Evolutionary conservation across 2,113 vertebrate species (phyloP).

Genomic region (Cebus imitator): DNA sequence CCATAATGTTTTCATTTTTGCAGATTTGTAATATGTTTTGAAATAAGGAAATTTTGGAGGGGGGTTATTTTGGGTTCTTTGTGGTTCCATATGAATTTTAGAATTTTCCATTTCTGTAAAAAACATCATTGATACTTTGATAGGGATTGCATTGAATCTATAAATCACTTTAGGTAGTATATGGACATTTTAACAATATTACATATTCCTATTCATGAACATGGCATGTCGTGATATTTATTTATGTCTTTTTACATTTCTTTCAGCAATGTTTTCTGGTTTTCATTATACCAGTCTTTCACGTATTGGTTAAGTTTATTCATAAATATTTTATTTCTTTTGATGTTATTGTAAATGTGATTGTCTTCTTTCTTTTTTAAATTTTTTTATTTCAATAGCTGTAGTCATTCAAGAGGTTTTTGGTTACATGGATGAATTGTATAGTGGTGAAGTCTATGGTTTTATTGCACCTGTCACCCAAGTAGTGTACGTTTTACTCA

Average conservation of each 20-base stretch:
- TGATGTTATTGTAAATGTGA: not conserved
- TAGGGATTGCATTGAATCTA: not conserved
- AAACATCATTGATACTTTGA: not conserved
- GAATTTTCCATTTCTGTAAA: not conserved
- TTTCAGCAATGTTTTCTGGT: not conserved
- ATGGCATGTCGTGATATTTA: not conserved
- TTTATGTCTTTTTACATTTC: not conserved
- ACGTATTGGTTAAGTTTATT: not conserved
- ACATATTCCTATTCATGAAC: not conserved
- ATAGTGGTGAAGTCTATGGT: too few relatives aligned
- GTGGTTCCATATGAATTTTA: constrained; percentile 18
- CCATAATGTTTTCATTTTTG: not conserved
- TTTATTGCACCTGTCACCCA: too few relatives aligned
- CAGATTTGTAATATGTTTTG: constrained; percentile 31
- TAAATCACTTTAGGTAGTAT: not conserved
- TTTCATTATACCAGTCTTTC: not conserved
- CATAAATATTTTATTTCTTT: constrained; percentile 16
- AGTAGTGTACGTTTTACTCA: too few relatives aligned
- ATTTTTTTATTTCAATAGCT: too few relatives aligned
- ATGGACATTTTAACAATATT: not conserved
- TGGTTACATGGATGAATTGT: too few relatives aligned
- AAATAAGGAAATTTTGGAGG: not conserved
- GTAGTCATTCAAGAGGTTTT: too few relatives aligned
- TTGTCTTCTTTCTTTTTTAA: too few relatives aligned
- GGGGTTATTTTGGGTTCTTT: not conserved